phyloP scores from a whole-genome alignment of 2,888 invertebrate genomes.

The Pseudococcus viburni region DNA sequence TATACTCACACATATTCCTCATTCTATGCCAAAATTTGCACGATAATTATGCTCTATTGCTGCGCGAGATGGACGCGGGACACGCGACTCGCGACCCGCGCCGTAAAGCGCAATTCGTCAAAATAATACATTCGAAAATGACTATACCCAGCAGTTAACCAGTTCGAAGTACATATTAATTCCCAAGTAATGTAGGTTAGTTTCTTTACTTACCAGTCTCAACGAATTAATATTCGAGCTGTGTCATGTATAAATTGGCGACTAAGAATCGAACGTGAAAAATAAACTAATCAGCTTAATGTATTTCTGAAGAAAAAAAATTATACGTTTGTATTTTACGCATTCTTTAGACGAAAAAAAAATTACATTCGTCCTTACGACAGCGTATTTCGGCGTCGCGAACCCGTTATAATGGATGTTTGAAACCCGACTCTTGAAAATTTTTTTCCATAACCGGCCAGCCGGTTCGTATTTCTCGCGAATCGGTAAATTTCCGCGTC shows the following conservation, averaged over 20 bases:
- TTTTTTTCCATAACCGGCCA: not conserved
- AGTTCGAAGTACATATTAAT: slow-evolving; percentile 18
- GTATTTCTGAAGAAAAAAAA: not conserved
- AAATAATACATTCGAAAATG: not conserved
- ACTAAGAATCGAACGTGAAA: not conserved
- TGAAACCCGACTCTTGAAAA: not conserved
- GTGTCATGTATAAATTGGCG: slow-evolving; percentile 34
- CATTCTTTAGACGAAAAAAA: not conserved
- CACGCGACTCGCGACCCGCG: too few relatives aligned
- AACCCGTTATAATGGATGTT: slow-evolving; percentile 25
- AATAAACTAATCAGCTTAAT: slow-evolving; percentile 26
- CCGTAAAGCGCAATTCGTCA: too few relatives aligned
- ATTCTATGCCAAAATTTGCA: slow-evolving; percentile 14
- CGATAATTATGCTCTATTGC: slow-evolving; percentile 17
- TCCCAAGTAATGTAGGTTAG: slow-evolving; percentile 60
- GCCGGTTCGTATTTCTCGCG: not conserved
- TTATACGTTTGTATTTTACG: not conserved
- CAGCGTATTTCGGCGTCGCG: slow-evolving; percentile 9
- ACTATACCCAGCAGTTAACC: slow-evolving; percentile 9
- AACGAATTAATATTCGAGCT: slow-evolving; percentile 58
- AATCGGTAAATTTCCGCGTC: slow-evolving; percentile 2
- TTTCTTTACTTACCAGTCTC: slow-evolving; percentile 53
- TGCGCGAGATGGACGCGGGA: not conserved
- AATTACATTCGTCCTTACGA: not conserved
- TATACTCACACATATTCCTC: not conserved